These are phyloP conservation scores for Bombus vancouverensis DNA, from an alignment of 1,140 invertebrate species.

Conservation along the genomic window DNA sequence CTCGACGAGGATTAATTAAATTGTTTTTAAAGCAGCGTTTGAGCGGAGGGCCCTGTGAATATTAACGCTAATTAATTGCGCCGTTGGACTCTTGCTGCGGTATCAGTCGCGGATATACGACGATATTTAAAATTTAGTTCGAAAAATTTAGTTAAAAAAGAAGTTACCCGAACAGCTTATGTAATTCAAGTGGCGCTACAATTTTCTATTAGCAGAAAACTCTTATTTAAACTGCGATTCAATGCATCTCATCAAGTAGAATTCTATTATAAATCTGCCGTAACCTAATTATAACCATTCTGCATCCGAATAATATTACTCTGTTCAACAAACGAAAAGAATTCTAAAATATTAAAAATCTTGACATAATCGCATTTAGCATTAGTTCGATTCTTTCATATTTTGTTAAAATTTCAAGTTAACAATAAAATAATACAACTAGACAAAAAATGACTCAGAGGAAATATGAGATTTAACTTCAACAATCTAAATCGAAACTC, in stretches of 20 bases:
- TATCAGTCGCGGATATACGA: too few species aligned
- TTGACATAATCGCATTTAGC: background rate
- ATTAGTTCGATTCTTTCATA: background rate
- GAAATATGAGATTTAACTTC: background rate
- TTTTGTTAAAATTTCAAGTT: background rate
- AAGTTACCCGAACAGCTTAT: background rate
- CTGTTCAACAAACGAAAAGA: background rate
- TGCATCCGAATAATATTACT: background rate
- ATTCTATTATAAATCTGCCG: background rate
- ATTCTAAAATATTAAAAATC: too few species aligned
- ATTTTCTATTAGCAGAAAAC: background rate
- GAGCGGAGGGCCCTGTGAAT: conserved; percentile 34
- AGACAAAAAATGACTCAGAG: background rate
- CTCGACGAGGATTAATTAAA: conserved; percentile 57
- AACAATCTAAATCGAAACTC: too few species aligned
- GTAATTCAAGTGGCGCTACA: background rate
- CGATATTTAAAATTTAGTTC: background rate
- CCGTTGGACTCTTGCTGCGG: background rate
- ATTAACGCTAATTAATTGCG: conserved; percentile 64
- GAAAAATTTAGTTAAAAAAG: background rate
- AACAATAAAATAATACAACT: background rate
- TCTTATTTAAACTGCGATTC: background rate
- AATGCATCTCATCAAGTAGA: background rate
- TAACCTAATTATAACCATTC: too few species aligned
- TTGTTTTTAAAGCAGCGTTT: conserved; percentile 62